phyloP scores from a whole-genome alignment of 30 jellyfish, hydroid and myxozoan species.

The Haliclystus octoradiatus region DNA sequence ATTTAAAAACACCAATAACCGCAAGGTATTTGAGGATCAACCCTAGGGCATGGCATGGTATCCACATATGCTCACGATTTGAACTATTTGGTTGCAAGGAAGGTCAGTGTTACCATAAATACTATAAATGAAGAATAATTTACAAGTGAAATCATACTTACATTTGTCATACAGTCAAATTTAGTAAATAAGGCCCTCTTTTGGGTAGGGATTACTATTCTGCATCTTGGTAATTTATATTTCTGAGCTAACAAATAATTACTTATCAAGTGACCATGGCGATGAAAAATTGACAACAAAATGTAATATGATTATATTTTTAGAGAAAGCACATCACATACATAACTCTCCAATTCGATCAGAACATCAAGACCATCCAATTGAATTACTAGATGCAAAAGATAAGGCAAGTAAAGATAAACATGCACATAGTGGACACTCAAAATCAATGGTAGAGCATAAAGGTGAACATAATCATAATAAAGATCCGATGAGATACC shows the following conservation, averaged over 20 bases:
- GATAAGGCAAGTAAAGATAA: neutral
- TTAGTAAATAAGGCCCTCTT: too few species aligned
- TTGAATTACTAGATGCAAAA: neutral
- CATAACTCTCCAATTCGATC: neutral
- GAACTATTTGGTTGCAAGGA: slow-evolving; percentile 94
- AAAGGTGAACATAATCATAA: neutral
- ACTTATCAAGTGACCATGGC: too few species aligned
- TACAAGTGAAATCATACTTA: too few species aligned
- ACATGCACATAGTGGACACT: neutral
- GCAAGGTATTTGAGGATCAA: slow-evolving; percentile 88
- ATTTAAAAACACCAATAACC: slow-evolving; percentile 62
- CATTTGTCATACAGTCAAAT: too few species aligned
- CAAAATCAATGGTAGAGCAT: neutral
- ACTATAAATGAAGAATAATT: neutral
- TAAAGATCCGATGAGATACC: neutral
- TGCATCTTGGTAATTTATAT: too few species aligned
- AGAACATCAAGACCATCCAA: neutral
- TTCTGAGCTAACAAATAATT: too few species aligned
- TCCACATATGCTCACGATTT: slow-evolving; percentile 88
- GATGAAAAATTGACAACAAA: too few species aligned
- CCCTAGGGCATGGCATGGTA: slow-evolving; percentile 99
- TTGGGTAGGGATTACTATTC: too few species aligned
- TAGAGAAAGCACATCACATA: neutral
- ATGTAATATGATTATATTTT: too few species aligned
- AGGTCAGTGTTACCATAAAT: slow-evolving; percentile 25